Evolutionary conservation across 2,113 vertebrate species (phyloP).

Genomic region (Felis catus): F.catus_Fca126_mat1.0 CM031418.1:133997001-133997500

Average conservation of each 20-base stretch:
- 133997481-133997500: constrained; percentile 12
- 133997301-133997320: constrained; percentile 21
- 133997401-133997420: not conserved
- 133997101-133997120: not conserved
- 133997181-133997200: not conserved
- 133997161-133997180: not conserved
- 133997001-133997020: constrained; percentile 68
- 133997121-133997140: constrained; percentile 18
- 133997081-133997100: constrained; percentile 50
- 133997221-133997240: not conserved
- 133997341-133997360: not conserved
- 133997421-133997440: constrained; percentile 30
- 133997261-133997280: not conserved
- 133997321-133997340: not conserved
- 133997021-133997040: constrained; percentile 67
- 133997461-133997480: constrained; percentile 43
- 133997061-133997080: constrained; percentile 46
- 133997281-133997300: constrained; percentile 40
- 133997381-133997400: not conserved
- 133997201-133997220: not conserved
- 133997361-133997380: not conserved
- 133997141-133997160: not conserved
- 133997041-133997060: constrained; percentile 69
- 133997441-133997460: not conserved
- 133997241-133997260: constrained; percentile 30